A percentile compares a stretch with the other conserved stretches of the same genome.
Evolutionary conservation across 2,797 vertebrate genomes (phyloP).

Genomic region (Acridotheres tristis): DNA sequence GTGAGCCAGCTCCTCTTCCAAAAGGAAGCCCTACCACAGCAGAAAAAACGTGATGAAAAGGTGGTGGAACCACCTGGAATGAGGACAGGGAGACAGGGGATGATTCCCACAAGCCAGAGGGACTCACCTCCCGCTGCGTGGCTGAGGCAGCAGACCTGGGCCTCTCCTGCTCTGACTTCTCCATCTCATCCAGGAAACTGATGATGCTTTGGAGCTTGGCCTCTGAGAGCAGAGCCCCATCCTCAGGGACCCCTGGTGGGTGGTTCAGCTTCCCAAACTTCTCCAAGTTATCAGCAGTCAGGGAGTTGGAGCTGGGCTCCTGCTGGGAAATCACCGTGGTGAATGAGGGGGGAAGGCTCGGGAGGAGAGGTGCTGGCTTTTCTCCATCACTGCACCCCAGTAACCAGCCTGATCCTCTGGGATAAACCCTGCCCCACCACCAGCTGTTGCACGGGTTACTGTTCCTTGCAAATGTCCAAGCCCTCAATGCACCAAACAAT

Average conservation of each 20-base stretch:
- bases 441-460: rapidly evolving
- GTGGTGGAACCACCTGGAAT: neutral
- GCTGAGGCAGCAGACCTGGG: slow-evolving; percentile 83
- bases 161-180: slow-evolving; percentile 87
- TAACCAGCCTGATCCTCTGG: neutral
- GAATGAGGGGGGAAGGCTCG: rapidly evolving
- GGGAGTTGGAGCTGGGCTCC: slow-evolving; percentile 83
- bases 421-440: neutral
- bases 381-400: neutral
- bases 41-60: rapidly evolving
- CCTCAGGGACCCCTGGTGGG: slow-evolving; percentile 73
- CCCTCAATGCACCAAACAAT: neutral
- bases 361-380: neutral
- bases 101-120: neutral
- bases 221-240: slow-evolving; percentile 88
- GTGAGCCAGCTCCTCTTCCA: slow-evolving; percentile 81
- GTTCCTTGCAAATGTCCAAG: neutral
- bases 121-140: slow-evolving; percentile 81
- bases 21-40: slow-evolving; percentile 72
- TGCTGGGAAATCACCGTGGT: slow-evolving; percentile 14
- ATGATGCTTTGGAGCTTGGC: slow-evolving; percentile 95
- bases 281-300: slow-evolving; percentile 93
- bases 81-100: neutral
- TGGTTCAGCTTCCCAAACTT: slow-evolving; percentile 85
- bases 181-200: slow-evolving; percentile 96